Evolutionary conservation across 2,888 invertebrate species (phyloP), one percentile per base, ranked within the genome.

Genomic region (Drosophila conformis): DNA sequence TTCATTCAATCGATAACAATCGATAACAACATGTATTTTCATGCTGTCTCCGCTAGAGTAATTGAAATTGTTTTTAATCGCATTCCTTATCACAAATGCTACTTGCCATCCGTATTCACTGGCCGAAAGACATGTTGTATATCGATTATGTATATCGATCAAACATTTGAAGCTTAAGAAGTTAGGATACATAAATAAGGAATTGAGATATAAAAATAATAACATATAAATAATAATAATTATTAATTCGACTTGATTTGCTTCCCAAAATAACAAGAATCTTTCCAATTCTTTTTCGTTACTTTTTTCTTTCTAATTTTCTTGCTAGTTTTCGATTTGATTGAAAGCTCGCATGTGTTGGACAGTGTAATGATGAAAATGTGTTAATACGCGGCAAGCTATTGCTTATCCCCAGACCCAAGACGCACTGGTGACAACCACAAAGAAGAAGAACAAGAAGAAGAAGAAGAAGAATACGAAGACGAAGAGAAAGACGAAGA

Each of bases 311-410:
- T 10, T 40, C 4, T 2, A 4, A 40, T 2, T 11, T 46, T 15
- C 4, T 15, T 21, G 13, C 13, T 7, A 10, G 10, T 18, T 27
- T 27, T 4, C 18, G 5, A 48, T 15, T 49, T 27, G 15, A 46
- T 40, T 40, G n/a, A n/a, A 25, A 46, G 29, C 57, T 15, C 60
- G 31, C 11, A 8, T 25, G 25, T 71, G 69, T 60, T 71, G 69
- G 29, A 18, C 51, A 78, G 82, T 80, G 80, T 80, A 69, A 64
- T 59, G 51, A 67, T 78, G 72, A 67, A 68, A 79, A 82, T 85
- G 83, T 84, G 87, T 78, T 84, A 84, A 87, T 85, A 73, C 76
- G 53, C 53, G 62, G 63, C 35, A 54, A 53, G 54, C 81, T 42
- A 46, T 51, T 60, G 49, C 77, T 69, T 69, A 63, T 64, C 69